Evolutionary conservation across 2,797 vertebrate genomes (phyloP), one percentile per base, ranked within the genome.

Genomic region (Enteromius afrohamiltoni): DNA sequence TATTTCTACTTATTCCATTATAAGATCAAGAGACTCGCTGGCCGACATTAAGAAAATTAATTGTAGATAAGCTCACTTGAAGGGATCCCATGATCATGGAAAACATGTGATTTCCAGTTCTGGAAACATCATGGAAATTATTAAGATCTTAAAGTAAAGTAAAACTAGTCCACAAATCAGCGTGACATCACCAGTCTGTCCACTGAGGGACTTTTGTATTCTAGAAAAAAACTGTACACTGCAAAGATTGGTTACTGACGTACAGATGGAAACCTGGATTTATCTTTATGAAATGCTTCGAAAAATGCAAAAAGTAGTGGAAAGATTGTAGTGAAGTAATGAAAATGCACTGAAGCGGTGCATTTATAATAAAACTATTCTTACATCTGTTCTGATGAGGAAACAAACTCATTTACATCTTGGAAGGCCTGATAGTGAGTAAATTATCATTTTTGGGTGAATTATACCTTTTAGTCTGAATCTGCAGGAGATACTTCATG

Each of bases 1-100:
- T 67, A 83, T 74, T 82, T 82, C 80, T 67, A 49, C 26, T 80
- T n/a, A 62, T n/a, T 37, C 34, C 53, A 77, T 58, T 60, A 42
- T 21, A 31, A 51, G n/a, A 47, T 67, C 83, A 51, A 53, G 68
- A 62, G 53, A n/a, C 60, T 74, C 26, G 45, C 53, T 51, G 16
- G 74, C 65, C 19, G 53, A 64, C 17, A 78, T 60, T 81, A 68
- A 81, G 49, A 49, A 4, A 45, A 65, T 47, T 23, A 74, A 68
- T 60, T 60, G 51, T 42, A 60, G 23, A 77, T 45, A 69, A 65
- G 49, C 7, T 67, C 34, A 67, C 73, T 76, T 64, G 2, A 26
- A 51, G 31, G 3, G 23, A 29, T 83, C 64, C 26, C 51, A 45
- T 10, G 40, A 42, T 83, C 60, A 77, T 76, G n/a, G 62, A 77